Percentiles rank a stretch among this genome's conserved stretches.
These are phyloP conservation scores for Neodiprion virginianus DNA, from an alignment of 1,140 invertebrate genomes.

Conservation along the genomic window DNA sequence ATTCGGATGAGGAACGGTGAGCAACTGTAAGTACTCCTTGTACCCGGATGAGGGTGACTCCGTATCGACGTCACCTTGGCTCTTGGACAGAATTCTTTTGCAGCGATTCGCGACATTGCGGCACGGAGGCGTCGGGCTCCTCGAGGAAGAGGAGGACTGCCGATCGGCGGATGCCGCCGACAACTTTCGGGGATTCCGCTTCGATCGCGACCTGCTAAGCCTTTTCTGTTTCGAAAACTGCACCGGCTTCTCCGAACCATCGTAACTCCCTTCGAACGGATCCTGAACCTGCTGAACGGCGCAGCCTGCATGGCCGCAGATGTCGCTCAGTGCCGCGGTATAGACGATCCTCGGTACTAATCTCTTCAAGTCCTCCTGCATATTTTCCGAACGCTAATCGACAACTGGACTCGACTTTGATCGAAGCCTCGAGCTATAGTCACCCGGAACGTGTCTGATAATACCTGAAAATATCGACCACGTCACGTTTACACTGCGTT, in stretches of 20 bases:
- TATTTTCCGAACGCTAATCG: conserved; percentile 21
- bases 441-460: too few relatives aligned
- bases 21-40: conserved; percentile 78
- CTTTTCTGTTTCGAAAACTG: conserved; percentile 20
- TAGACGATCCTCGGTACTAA: conserved; percentile 51
- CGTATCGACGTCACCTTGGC: background rate
- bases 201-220: conserved; percentile 39
- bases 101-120: conserved; percentile 8
- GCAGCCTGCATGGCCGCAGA: background rate
- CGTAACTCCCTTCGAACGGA: background rate
- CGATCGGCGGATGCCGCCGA: conserved; percentile 33
- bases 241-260: background rate
- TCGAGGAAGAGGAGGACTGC: conserved; percentile 47
- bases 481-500: background rate
- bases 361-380: conserved; percentile 45
- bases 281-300: background rate
- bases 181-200: conserved; percentile 44
- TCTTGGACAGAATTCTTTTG: background rate
- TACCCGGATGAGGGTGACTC: conserved; percentile 69
- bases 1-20: conserved; percentile 70
- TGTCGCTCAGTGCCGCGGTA: conserved; percentile 34
- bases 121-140: conserved; percentile 45
- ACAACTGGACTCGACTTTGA: too few relatives aligned
- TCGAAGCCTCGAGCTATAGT: too few relatives aligned
- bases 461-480: conserved; percentile 1